These are phyloP conservation scores for Calcarius lapponicus DNA, from an alignment of 2,797 vertebrate species.

Conservation along the genomic window DNA sequence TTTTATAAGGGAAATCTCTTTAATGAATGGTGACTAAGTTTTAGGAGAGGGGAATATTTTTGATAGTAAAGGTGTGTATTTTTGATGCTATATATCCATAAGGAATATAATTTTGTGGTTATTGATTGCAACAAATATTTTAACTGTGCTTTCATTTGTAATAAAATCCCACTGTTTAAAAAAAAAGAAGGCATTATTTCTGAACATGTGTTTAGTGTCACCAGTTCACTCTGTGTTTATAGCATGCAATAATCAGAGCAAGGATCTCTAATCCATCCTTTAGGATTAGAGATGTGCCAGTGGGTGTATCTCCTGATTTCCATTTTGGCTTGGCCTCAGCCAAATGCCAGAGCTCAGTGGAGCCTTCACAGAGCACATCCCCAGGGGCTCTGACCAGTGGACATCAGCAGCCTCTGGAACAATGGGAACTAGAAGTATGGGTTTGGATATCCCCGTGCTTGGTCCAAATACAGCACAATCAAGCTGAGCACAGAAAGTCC, in stretches of 20 bases:
- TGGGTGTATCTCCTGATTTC: not conserved
- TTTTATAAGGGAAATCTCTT: not conserved
- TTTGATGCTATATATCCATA: not conserved
- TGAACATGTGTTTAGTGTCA: not conserved
- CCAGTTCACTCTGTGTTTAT: not conserved
- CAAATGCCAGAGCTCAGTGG: not conserved
- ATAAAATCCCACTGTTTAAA: conserved; percentile 10
- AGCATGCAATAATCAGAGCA: not conserved
- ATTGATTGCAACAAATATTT: not conserved
- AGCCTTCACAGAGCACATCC: not conserved
- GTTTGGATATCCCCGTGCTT: not conserved
- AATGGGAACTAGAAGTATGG: not conserved
- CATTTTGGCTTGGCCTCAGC: rapidly evolving
- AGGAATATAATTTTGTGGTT: not conserved
- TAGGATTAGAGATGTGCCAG: not conserved
- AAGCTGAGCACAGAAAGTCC: not conserved
- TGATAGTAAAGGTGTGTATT: not conserved
- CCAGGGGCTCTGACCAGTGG: not conserved
- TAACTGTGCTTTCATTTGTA: not conserved
- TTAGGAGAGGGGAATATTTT: not conserved
- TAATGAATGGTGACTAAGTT: not conserved
- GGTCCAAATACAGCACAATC: rapidly evolving
- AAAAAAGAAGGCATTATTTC: not conserved
- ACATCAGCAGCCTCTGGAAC: not conserved
- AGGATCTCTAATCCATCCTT: not conserved